Evolutionary conservation across 2,113 vertebrate genomes (phyloP).

Genomic region (Misgurnus mizolepis): DNA sequence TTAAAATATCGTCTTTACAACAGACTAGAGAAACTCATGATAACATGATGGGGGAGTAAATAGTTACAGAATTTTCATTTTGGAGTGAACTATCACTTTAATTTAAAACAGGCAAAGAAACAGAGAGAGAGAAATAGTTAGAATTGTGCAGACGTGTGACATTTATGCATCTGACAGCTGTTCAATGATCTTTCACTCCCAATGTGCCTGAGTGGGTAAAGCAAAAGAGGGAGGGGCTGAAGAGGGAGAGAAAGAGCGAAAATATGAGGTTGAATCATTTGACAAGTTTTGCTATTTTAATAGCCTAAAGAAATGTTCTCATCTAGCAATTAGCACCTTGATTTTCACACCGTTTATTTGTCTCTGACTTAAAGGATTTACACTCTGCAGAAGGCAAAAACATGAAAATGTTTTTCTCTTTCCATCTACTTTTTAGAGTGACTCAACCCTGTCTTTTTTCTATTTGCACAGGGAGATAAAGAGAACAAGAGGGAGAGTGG

Average conservation of each 20-base stretch:
- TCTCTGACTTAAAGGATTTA: conserved; percentile 53
- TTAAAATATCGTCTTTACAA: too few species aligned
- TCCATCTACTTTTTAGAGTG: conserved; percentile 54
- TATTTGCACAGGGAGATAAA: conserved; percentile 5
- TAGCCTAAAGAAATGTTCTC: conserved; percentile 48
- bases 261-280: conserved; percentile 69
- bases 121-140: conserved; percentile 1
- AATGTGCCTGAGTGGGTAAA: conserved; percentile 73
- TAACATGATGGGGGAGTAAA: too few species aligned
- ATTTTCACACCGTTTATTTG: conserved; percentile 58
- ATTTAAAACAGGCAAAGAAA: conserved; percentile 33
- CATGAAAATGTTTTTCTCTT: conserved; percentile 26
- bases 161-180: conserved; percentile 50
- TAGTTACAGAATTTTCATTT: too few species aligned
- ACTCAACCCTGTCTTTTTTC: conserved; percentile 56
- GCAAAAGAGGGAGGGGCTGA: conserved; percentile 61
- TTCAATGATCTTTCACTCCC: conserved; percentile 62
- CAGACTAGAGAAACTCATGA: too few species aligned
- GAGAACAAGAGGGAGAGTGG: conserved; percentile 13
- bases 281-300: conserved; percentile 57
- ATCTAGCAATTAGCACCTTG: conserved; percentile 64
- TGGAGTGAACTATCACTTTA: not conserved
- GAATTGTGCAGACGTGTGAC: conserved; percentile 32
- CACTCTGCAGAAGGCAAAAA: not conserved
- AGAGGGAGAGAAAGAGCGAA: conserved; percentile 57